Conservation (phyloP, 53 echinoderm and acorn worm species). For the Temnopleurus reevesii region DNA sequence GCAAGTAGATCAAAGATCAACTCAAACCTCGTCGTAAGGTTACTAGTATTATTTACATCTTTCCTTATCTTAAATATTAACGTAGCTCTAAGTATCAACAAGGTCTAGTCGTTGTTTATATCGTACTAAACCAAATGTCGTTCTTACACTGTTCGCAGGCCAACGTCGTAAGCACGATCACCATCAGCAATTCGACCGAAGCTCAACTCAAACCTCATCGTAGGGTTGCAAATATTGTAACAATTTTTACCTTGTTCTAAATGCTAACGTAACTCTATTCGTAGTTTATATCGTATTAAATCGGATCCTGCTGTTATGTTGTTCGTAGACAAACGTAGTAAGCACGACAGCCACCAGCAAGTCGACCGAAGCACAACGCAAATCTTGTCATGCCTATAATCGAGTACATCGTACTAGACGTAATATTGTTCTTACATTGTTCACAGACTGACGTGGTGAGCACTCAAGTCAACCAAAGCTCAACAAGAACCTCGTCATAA, state of each 20-base stretch:
- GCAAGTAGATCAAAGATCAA: no score
- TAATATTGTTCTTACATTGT: background rate
- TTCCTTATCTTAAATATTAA: no score
- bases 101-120: no score
- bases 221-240: slow-evolving; percentile 93
- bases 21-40: no score
- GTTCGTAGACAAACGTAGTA: slow-evolving; percentile 47
- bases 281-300: no score
- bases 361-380: slow-evolving; percentile 77
- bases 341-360: slow-evolving; percentile 45
- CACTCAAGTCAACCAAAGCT: slow-evolving; percentile 65
- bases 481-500: slow-evolving; percentile 87
- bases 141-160: background rate
- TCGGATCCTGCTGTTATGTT: no score
- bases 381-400: slow-evolving; percentile 34
- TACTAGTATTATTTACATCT: no score
- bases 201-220: slow-evolving; percentile 83
- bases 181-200: slow-evolving; percentile 67
- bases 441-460: slow-evolving; percentile 37
- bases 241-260: no score
- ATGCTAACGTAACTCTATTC: no score
- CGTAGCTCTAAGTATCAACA: no score
- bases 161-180: slow-evolving; percentile 39
- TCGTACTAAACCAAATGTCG: no score
- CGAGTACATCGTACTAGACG: no score